Percentiles rank a stretch among this genome's conserved stretches.
Conservation (phyloP, 2,888 invertebrate species). For the Pyralis farinalis region DNA sequence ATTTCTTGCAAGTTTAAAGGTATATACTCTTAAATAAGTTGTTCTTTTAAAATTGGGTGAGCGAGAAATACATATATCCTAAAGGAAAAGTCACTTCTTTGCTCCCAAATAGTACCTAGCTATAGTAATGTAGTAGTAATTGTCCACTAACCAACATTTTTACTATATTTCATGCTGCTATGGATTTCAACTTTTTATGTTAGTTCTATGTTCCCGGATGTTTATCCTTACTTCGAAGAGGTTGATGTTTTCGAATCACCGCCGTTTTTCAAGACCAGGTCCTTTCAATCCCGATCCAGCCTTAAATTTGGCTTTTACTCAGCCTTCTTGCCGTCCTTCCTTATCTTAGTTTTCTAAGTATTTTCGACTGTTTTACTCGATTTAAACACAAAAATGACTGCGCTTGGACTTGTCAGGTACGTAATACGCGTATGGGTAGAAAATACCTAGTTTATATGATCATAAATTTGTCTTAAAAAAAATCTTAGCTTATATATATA, state of each 20-base stretch:
- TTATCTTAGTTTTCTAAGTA: not conserved
- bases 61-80: too few species aligned
- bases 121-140: too few species aligned
- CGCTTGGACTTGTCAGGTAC: conserved; percentile 8
- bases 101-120: too few species aligned
- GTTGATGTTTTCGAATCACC: conserved; percentile 55
- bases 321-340: conserved; percentile 8
- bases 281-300: conserved; percentile 15
- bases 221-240: conserved; percentile 63
- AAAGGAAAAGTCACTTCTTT: too few species aligned
- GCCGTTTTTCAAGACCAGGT: conserved; percentile 47
- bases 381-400: conserved; percentile 9
- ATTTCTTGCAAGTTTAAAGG: too few species aligned
- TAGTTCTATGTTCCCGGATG: conserved; percentile 57
- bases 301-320: conserved; percentile 12
- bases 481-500: too few species aligned
- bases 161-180: conserved; percentile 55
- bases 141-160: conserved; percentile 18
- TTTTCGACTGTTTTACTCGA: conserved; percentile 2
- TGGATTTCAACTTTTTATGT: not conserved
- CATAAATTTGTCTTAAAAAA: too few species aligned
- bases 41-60: too few species aligned
- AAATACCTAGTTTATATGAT: too few species aligned
- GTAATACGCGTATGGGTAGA: too few species aligned
- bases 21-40: too few species aligned